These are phyloP conservation scores for Folsomia candida DNA, from an alignment of 2,888 invertebrate species.

Conservation along the genomic window DNA sequence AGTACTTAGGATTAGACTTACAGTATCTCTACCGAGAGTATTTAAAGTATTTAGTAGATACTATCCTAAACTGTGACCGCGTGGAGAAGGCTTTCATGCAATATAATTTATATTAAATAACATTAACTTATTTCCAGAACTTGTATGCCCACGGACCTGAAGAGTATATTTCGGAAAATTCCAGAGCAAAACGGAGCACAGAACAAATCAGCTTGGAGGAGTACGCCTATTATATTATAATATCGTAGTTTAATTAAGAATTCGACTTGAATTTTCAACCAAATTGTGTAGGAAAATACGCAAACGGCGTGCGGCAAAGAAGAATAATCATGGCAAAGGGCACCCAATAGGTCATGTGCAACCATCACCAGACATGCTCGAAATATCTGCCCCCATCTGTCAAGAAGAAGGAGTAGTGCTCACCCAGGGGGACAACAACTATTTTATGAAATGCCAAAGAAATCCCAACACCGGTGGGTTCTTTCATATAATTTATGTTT, in stretches of 20 bases:
- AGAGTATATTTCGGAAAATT: not conserved
- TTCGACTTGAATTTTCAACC: too few relatives aligned
- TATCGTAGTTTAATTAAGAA: too few relatives aligned
- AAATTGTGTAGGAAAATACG: not conserved
- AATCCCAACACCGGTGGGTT: conserved; percentile 34
- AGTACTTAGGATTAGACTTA: too few relatives aligned
- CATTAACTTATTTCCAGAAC: too few relatives aligned
- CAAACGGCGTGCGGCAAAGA: not conserved
- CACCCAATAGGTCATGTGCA: conserved; percentile 4
- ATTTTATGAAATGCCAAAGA: conserved; percentile 37
- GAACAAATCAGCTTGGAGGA: too few relatives aligned
- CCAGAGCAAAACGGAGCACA: not conserved
- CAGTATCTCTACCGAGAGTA: too few relatives aligned
- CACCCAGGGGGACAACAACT: conserved; percentile 42
- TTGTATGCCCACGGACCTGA: too few relatives aligned
- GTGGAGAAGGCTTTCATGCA: too few relatives aligned
- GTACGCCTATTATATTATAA: too few relatives aligned
- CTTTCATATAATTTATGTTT: conserved; percentile 39
- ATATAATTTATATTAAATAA: too few relatives aligned
- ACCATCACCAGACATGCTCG: conserved; percentile 18
- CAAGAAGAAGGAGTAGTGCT: conserved; percentile 39
- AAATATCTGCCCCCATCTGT: conserved; percentile 34
- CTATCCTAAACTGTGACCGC: too few relatives aligned
- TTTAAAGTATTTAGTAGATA: too few relatives aligned
- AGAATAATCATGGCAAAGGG: not conserved